Evolutionary conservation across 2,797 vertebrate species (phyloP).

Genomic region (Neopelma chrysocephalum): DNA sequence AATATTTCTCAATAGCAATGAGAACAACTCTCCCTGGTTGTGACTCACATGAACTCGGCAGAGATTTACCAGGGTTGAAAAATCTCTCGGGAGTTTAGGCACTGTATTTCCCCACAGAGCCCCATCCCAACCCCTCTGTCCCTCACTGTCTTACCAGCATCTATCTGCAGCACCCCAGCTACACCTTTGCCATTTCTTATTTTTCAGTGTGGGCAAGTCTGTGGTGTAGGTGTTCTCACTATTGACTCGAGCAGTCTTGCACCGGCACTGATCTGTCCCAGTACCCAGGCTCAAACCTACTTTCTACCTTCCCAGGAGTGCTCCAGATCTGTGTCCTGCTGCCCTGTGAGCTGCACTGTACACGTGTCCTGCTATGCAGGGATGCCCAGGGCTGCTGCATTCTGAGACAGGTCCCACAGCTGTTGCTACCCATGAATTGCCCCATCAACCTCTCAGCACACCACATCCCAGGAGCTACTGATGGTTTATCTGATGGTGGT

Average conservation of each 20-base stretch:
- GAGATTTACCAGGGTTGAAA: neutral
- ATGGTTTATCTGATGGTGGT: neutral
- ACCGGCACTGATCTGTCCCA: rapidly evolving
- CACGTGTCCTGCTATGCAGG: rapidly evolving
- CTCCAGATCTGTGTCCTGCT: neutral
- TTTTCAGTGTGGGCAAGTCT: neutral
- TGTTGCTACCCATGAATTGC: neutral
- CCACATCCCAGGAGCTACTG: neutral
- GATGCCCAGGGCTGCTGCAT: neutral
- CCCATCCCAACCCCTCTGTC: rapidly evolving
- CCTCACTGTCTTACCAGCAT: neutral
- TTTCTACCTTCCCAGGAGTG: neutral
- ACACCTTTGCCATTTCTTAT: neutral
- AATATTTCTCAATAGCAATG: neutral
- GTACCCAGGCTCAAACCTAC: neutral
- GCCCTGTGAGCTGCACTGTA: neutral
- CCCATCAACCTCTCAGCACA: neutral
- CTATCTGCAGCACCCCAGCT: rapidly evolving
- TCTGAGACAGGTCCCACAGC: neutral
- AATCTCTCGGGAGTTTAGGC: neutral
- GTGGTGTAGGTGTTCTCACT: neutral
- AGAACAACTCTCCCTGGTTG: neutral
- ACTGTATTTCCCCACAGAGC: rapidly evolving
- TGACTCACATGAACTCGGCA: rapidly evolving
- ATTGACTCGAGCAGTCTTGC: rapidly evolving